phyloP scores from a whole-genome alignment of 1,140 invertebrate genomes.

The Zaprionus gabonicus region DNA sequence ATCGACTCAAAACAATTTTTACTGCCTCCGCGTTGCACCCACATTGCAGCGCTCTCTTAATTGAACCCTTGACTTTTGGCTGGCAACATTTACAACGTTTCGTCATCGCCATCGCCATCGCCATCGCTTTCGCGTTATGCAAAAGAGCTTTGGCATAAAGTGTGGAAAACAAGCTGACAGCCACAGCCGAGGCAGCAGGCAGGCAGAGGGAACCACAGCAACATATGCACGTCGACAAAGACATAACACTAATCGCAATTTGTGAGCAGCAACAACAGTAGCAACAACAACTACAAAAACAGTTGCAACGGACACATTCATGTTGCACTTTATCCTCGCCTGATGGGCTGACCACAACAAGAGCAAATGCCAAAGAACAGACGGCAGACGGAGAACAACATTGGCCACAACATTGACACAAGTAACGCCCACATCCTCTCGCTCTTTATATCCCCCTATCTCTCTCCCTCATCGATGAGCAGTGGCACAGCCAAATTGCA shows the following conservation, averaged over 20 bases:
- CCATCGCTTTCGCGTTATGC: constrained; percentile 4
- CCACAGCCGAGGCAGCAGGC: background rate
- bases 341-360: constrained; percentile 53
- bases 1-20: constrained; percentile 7
- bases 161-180: constrained; percentile 35
- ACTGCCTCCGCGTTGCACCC: constrained; percentile 23
- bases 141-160: constrained; percentile 11
- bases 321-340: constrained; percentile 58
- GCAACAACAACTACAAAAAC: background rate
- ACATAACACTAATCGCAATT: constrained; percentile 70
- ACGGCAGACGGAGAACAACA: background rate
- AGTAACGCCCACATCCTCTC: constrained; percentile 29
- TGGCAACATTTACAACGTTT: background rate
- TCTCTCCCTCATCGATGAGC: constrained; percentile 11
- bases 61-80: constrained; percentile 13
- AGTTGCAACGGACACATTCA: constrained; percentile 48
- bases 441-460: background rate
- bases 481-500: constrained; percentile 9
- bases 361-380: constrained; percentile 31
- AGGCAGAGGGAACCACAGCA: constrained; percentile 27
- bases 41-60: constrained; percentile 17
- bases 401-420: constrained; percentile 40
- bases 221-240: constrained; percentile 26
- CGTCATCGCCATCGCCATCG: background rate
- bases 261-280: constrained; percentile 37